phyloP scores from a whole-genome alignment of 2,113 vertebrate species.

The Limnothrissa miodon region DNA sequence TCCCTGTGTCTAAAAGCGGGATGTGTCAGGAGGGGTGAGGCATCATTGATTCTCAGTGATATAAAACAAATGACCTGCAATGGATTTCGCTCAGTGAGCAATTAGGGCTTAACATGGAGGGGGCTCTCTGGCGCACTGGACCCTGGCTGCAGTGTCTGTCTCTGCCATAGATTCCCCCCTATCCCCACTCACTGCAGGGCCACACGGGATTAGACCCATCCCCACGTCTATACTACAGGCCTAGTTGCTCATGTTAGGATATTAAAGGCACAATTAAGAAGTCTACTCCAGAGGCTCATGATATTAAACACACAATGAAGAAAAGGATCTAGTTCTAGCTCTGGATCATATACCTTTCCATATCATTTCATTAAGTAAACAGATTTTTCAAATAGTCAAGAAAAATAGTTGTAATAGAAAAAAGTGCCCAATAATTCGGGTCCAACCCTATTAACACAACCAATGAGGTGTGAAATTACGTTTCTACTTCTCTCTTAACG shows the following conservation, averaged over 20 bases:
- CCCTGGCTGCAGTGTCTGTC: not conserved
- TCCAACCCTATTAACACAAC: not conserved
- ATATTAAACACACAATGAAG: conserved; percentile 28
- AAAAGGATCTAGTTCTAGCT: not conserved
- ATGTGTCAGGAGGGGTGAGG: not conserved
- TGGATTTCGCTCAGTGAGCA: not conserved
- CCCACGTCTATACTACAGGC: conserved; percentile 34
- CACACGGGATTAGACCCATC: conserved; percentile 38
- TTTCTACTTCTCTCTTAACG: not conserved
- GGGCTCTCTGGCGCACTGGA: not conserved
- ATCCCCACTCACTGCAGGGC: not conserved
- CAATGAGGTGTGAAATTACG: not conserved
- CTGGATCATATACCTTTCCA: not conserved
- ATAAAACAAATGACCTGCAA: not conserved
- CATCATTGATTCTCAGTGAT: conserved; percentile 19
- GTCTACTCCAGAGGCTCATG: conserved; percentile 20
- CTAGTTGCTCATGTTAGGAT: conserved; percentile 38
- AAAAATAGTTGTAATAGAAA: not conserved
- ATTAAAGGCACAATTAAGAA: conserved; percentile 24
- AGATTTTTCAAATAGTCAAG: too few relatives aligned
- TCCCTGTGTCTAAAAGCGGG: not conserved
- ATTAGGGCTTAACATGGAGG: not conserved
- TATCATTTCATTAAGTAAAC: not conserved
- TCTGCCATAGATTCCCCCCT: not conserved
- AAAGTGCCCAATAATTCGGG: not conserved